Conservation (phyloP, 2,888 invertebrate species). For the Hypomecis atomaria region DNA sequence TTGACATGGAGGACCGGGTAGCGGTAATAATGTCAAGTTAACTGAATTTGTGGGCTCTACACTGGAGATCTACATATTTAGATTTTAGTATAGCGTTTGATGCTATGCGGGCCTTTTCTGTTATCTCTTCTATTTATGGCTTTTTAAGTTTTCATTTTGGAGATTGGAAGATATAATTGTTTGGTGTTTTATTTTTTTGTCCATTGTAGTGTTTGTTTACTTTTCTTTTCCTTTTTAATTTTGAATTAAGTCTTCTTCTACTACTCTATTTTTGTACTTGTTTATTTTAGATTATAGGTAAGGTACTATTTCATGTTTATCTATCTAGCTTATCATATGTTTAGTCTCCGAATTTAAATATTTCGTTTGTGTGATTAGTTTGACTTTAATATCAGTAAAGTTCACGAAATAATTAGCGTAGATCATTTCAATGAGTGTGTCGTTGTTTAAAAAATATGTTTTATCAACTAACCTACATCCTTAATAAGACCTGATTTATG, state of each 20-base stretch:
- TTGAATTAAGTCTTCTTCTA: not conserved
- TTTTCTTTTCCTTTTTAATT: constrained; percentile 6
- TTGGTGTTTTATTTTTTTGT: constrained; percentile 14
- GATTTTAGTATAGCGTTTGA: constrained; percentile 46
- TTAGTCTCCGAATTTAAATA: too few species aligned
- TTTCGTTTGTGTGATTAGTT: not conserved
- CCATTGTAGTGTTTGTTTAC: constrained; percentile 9
- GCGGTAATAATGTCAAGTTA: constrained; percentile 61
- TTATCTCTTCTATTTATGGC: constrained; percentile 41
- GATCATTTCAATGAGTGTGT: too few species aligned
- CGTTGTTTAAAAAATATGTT: constrained; percentile 10
- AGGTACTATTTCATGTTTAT: not conserved
- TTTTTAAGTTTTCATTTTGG: constrained; percentile 38
- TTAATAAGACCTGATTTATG: constrained; percentile 22
- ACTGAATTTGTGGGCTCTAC: constrained; percentile 62
- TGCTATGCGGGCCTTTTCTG: constrained; percentile 51
- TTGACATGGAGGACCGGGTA: constrained; percentile 61
- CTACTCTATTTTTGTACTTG: constrained; percentile 1
- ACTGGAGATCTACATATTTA: constrained; percentile 53
- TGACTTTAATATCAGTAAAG: not conserved
- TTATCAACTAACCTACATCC: constrained; percentile 29
- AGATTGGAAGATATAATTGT: constrained; percentile 8
- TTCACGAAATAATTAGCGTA: constrained; percentile 18
- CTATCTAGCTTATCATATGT: too few species aligned
- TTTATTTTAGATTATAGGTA: not conserved